Conservation (phyloP, 2,113 vertebrate species). For the Chloroceryle aenea region DNA sequence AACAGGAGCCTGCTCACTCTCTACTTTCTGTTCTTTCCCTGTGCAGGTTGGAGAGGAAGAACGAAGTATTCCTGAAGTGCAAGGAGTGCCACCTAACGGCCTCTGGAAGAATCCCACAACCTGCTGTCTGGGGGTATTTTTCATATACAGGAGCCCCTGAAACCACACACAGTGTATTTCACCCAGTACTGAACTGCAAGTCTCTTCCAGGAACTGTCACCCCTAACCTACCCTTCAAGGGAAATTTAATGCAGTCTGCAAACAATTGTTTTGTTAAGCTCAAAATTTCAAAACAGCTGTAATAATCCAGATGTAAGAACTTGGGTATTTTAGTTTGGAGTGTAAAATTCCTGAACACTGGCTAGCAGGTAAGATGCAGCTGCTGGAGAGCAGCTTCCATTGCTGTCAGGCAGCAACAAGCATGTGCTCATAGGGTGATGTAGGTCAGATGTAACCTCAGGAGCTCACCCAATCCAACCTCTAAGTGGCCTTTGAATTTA, state of each 20-base stretch:
- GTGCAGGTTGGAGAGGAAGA: not conserved
- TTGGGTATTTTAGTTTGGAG: not conserved
- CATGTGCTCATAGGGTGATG: rapidly evolving
- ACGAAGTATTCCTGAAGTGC: rapidly evolving
- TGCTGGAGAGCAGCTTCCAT: not conserved
- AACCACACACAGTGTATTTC: rapidly evolving
- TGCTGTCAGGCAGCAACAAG: not conserved
- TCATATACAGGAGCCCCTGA: rapidly evolving
- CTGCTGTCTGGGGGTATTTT: rapidly evolving
- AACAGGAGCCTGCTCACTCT: not conserved
- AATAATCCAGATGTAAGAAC: not conserved
- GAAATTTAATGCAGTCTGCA: not conserved
- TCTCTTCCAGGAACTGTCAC: not conserved
- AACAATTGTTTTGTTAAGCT: not conserved
- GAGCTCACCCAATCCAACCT: not conserved
- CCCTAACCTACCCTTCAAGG: not conserved
- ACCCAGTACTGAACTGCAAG: not conserved
- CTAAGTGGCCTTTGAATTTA: not conserved
- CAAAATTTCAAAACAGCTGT: not conserved
- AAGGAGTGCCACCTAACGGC: constrained; percentile 29
- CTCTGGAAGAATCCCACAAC: not conserved
- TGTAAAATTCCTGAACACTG: not conserved
- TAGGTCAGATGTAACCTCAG: not conserved
- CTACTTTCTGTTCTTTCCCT: not conserved
- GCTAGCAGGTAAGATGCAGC: not conserved